Percentiles rank a stretch among this genome's conserved stretches.
Conservation (phyloP, 2,113 vertebrate species). For the Vireo altiloquus region DNA sequence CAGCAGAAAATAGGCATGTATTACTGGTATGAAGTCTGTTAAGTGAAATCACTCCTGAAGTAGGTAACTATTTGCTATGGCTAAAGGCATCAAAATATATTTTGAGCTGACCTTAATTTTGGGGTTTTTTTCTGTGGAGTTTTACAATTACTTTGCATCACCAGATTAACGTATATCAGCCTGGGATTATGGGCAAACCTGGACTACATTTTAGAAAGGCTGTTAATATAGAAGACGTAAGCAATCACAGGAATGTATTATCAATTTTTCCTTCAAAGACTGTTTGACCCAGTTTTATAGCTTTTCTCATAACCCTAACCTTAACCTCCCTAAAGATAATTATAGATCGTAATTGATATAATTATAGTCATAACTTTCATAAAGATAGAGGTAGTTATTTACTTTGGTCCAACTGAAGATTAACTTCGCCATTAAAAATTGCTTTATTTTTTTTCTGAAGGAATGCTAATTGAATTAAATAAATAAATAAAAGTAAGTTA, state of each 20-base stretch:
- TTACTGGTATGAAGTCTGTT: neutral
- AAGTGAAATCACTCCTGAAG: neutral
- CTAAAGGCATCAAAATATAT: neutral
- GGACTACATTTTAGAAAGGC: neutral
- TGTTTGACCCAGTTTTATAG: neutral
- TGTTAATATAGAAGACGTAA: neutral
- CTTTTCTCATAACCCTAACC: neutral
- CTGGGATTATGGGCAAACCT: neutral
- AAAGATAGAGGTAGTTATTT: neutral
- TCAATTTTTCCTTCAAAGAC: neutral
- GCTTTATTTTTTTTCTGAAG: neutral
- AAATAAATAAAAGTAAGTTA: neutral
- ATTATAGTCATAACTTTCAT: neutral
- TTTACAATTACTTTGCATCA: neutral
- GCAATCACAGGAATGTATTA: neutral
- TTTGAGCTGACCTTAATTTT: neutral
- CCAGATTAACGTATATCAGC: neutral
- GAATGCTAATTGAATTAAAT: neutral
- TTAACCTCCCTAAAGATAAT: neutral
- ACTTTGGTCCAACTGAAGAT: neutral
- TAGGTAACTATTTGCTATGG: neutral
- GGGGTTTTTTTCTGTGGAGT: neutral
- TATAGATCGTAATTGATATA: neutral
- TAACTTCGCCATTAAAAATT: neutral
- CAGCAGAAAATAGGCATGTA: neutral